Base-by-base conservation (phyloP, 2,888 invertebrate species). In the Macrophya annulata region DNA sequence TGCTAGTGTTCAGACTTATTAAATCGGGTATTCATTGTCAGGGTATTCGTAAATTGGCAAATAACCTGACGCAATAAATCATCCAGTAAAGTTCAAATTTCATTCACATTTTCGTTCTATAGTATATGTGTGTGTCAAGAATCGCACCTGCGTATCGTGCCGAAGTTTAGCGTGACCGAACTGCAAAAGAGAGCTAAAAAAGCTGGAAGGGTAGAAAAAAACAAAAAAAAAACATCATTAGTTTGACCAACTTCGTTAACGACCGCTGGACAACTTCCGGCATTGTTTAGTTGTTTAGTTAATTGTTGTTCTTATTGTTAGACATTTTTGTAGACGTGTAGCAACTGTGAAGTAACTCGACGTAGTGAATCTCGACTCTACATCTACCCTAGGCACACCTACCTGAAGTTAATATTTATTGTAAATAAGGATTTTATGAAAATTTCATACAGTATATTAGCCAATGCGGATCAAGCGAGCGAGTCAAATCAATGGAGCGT, bases 401-500 rank as follows among this genome's bases (percentile, higher is more conserved):
- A 37, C 10, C 45, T n/a, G 5, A 8, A n/a, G 43, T 21, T 25
- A 62, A 81, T 81, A 81, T 81, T 81, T 81, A 43, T 43, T 15
- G 81, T 40, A 62, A 62, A 81, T 62, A 17, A n/a, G 37, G 15
- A 21, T 62, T 43, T 81, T 62, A 81, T 81, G 81, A 40, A 81
- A 81, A 81, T 81, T 81, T 31, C 62, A 43, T 81, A 40, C 79
- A 40, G 21, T 62, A 25, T 81, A 81, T 81, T 62, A 79, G 79
- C 79, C 59, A 43, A 25, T 62, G 17, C 43, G 62, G 51, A 81
- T 59, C 37, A 81, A 81, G 62, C 43, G 62, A 62, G 81, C 81
- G 59, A 81, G 21, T 81, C 62, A 62, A 81, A 62, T 81, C 81
- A 59, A 81, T 81, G 81, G 81, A 62, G 62, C 81, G 81, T 81